These are phyloP conservation scores for Arenicola marina DNA, from an alignment of 2,888 invertebrate species.

Conservation along the genomic window DNA sequence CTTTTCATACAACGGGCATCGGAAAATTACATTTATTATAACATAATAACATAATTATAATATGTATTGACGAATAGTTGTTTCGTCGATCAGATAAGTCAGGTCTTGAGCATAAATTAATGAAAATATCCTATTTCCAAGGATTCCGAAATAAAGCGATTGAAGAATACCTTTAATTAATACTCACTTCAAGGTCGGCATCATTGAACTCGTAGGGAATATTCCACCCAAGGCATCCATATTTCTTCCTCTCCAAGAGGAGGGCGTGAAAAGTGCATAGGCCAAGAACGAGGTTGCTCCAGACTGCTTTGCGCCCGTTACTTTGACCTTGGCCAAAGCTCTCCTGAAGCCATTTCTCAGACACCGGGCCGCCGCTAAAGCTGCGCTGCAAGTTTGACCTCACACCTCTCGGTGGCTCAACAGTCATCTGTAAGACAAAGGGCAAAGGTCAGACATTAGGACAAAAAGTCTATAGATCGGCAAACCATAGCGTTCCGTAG, in stretches of 20 bases:
- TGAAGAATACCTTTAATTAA: too few relatives aligned
- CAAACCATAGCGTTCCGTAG: too few relatives aligned
- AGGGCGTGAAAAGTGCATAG: conserved; percentile 60
- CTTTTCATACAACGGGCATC: too few relatives aligned
- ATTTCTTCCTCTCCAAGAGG: conserved; percentile 60
- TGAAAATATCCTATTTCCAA: neutral
- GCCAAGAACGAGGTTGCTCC: conserved; percentile 56
- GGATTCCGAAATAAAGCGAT: too few relatives aligned
- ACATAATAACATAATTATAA: too few relatives aligned
- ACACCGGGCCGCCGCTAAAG: conserved; percentile 56
- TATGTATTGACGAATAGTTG: too few relatives aligned
- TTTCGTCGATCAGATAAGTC: too few relatives aligned
- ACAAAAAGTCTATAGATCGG: too few relatives aligned
- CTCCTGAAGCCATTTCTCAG: conserved; percentile 49
- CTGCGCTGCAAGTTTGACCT: conserved; percentile 56
- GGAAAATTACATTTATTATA: neutral
- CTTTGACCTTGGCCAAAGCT: too few relatives aligned
- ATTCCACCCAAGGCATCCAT: conserved; percentile 60
- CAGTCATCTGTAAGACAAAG: conserved; percentile 54
- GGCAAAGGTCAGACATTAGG: neutral
- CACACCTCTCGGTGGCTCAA: conserved; percentile 58
- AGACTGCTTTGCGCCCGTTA: conserved; percentile 33
- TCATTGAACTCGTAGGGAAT: conserved; percentile 61
- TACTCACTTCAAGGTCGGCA: conserved; percentile 59
- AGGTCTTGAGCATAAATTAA: too few relatives aligned